phyloP scores from a whole-genome alignment of 1,140 invertebrate species.

The Hesperophylax magnus region DNA sequence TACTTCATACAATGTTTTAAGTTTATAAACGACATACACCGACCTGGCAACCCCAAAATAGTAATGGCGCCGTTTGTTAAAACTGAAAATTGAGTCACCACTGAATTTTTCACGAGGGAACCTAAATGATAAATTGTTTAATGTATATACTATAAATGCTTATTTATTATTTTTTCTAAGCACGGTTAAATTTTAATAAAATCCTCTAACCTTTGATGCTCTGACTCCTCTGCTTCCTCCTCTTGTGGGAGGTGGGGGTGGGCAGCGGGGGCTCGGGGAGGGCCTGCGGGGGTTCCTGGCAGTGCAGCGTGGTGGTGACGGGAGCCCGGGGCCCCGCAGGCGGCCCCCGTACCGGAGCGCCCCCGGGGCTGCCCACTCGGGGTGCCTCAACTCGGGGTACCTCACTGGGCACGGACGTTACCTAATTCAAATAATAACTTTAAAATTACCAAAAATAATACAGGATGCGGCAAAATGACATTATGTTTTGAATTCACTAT shows the following conservation, averaged over 20 bases:
- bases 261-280: neutral
- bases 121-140: too few species aligned
- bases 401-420: slow-evolving; percentile 67
- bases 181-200: neutral
- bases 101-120: too few species aligned
- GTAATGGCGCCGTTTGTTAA: too few species aligned
- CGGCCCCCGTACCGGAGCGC: slow-evolving; percentile 37
- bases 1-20: too few species aligned
- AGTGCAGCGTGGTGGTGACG: slow-evolving; percentile 52
- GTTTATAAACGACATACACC: too few species aligned
- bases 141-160: too few species aligned
- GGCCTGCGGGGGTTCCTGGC: slow-evolving; percentile 30
- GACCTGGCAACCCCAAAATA: too few species aligned
- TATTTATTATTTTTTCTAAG: too few species aligned
- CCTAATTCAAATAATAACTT: neutral
- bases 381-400: slow-evolving; percentile 63
- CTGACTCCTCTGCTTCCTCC: slow-evolving; percentile 42
- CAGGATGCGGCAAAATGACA: too few species aligned
- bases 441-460: too few species aligned
- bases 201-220: slow-evolving; percentile 49
- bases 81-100: too few species aligned
- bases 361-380: slow-evolving; percentile 39
- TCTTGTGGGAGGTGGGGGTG: slow-evolving; percentile 29
- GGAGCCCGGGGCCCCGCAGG: neutral
- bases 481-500: too few species aligned